Conservation (phyloP, 2,113 vertebrate species). For the Micronycteris hirsuta region DNA sequence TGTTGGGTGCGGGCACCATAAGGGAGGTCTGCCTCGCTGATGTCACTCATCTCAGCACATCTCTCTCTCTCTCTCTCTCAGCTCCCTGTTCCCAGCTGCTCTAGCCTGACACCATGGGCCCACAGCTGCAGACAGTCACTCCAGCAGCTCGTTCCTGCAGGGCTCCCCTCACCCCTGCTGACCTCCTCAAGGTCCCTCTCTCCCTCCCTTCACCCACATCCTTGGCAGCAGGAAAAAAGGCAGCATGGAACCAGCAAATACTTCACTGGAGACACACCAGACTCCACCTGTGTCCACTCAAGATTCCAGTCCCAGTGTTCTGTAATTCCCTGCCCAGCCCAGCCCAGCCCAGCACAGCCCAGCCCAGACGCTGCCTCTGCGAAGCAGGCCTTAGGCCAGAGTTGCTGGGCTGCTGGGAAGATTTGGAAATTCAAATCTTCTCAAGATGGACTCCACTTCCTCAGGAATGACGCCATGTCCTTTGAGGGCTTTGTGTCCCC, state of each 20-base stretch:
- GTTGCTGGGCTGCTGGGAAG: neutral
- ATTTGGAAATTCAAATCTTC: neutral
- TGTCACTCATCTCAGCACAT: neutral
- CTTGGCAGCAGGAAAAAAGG: neutral
- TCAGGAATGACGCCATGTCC: neutral
- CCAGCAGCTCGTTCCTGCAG: neutral
- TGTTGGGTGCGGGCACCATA: neutral
- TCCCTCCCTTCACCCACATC: neutral
- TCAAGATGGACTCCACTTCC: neutral
- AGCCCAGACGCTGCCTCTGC: neutral
- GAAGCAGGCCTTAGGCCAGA: neutral
- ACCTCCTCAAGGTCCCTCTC: neutral
- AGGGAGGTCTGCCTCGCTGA: neutral
- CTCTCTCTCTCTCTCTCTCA: too few species aligned
- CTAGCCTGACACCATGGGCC: neutral
- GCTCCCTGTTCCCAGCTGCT: neutral
- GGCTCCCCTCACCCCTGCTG: neutral
- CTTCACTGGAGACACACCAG: constrained; percentile 58
- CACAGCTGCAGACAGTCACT: neutral
- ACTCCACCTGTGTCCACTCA: neutral
- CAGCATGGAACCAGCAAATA: constrained; percentile 19
- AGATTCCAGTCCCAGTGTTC: neutral
- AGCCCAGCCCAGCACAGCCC: neutral
- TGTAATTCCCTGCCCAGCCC: neutral
- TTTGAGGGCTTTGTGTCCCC: neutral